Base-by-base conservation (phyloP, 2,888 invertebrate genomes). In the Mycalesis mineus region DNA sequence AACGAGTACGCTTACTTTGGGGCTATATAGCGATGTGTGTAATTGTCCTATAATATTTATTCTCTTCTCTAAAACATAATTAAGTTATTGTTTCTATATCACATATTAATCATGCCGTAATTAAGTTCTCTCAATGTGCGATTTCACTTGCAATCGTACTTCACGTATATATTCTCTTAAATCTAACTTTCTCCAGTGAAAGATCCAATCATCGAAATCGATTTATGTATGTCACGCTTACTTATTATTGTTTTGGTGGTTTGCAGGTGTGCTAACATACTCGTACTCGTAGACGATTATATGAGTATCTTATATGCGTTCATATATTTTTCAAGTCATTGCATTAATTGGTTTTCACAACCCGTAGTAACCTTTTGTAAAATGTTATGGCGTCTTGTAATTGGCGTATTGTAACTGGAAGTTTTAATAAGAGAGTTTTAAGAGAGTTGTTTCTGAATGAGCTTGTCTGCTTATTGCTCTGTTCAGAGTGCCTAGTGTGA, bases 111-210 rank as follows among this genome's bases (percentile, higher is more conserved):
- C 41, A 22, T 39, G 8, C 33, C 42, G 33, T 39, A 37, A 49
- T 22, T 22, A 7, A 50, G 33, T 57, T 42, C 33, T 49, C 40
- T 17, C 15, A 11, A 60, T 45, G 29, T 54, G 36, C 36, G n/a
- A 54, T 60, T 60, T 50, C 48, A 61, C 54, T 61, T 59, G 54
- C 57, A 61, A 63, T 55, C 55, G 42, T 42, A 33, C 42, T 51
- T 41, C 51, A 17, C 33, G 55, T 44, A 52, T 40, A 48, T 57
- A 48, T 53, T 60, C 58, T 60, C 59, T 63, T 62, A 39, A 61
- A 59, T 55, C 49, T 52, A 58, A 59, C 65, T 67, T 65, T 67
- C 66, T 55, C 65, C 47, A 39, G 58, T 51, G 61, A 65, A 63
- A 62, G 57, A 64, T 59, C 44, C 45, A 52, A 60, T 65, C 60